phyloP scores from a whole-genome alignment of 2,888 invertebrate species.

The Enchytraeus crypticus region DNA sequence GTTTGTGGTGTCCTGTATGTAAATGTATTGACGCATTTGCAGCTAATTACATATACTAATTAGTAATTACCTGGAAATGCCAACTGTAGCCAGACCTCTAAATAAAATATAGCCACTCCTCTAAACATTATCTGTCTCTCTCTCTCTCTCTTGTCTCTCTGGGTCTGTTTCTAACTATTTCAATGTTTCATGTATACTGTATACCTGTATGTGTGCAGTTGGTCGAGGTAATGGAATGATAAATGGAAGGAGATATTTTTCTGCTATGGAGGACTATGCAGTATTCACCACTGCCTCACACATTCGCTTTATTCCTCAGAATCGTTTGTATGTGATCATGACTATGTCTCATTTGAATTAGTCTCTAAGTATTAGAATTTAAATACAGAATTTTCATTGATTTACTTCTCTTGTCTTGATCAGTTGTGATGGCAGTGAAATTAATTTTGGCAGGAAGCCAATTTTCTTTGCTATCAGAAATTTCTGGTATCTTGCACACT shows the following conservation, averaged over 20 bases:
- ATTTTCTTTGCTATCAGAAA: too few relatives aligned
- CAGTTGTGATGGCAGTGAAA: too few relatives aligned
- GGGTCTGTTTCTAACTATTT: neutral
- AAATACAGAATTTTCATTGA: too few relatives aligned
- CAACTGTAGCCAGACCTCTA: too few relatives aligned
- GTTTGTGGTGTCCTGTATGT: neutral
- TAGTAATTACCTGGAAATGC: too few relatives aligned
- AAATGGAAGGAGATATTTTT: slow-evolving; percentile 41
- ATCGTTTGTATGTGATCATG: slow-evolving; percentile 43
- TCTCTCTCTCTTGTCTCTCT: neutral
- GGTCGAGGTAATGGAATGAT: slow-evolving; percentile 43
- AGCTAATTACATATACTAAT: neutral
- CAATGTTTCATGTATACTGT: slow-evolving; percentile 13
- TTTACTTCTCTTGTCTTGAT: too few relatives aligned
- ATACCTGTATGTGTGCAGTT: too few relatives aligned
- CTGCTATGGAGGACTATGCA: slow-evolving; percentile 36
- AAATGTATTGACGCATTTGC: neutral
- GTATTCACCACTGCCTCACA: slow-evolving; percentile 40
- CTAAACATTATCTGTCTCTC: neutral
- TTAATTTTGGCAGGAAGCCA: too few relatives aligned
- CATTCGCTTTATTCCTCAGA: slow-evolving; percentile 39
- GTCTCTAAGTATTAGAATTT: too few relatives aligned
- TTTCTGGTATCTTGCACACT: too few relatives aligned
- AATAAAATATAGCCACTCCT: too few relatives aligned
- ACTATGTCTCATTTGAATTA: too few relatives aligned